Base-by-base conservation (phyloP, 2,113 vertebrate genomes). In the Myrmophylax atrothorax region DNA sequence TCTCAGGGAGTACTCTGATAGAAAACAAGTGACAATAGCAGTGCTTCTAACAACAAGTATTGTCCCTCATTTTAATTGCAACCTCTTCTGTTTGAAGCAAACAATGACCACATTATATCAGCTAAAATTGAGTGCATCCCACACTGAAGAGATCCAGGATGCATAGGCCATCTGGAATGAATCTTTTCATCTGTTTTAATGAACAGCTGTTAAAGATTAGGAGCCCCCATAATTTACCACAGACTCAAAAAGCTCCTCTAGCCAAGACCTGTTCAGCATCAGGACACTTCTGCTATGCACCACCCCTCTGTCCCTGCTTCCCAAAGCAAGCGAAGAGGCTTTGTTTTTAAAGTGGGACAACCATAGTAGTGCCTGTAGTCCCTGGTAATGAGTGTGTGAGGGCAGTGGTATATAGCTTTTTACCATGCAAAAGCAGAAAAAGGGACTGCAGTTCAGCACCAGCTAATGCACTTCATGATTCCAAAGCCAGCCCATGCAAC, bases 401-500 rank as follows among this genome's bases (percentile, higher is more conserved):
- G 58, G 42, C 24, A 62, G 42, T 52, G n/a, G 12, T 67, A 46
- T 69, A 56, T 17, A 60, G 62, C 31, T 33, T 8, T 74, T 19
- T 28, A 56, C 22, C 3, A 14, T 8, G 22, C 66, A 56, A 76
- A 42, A 70, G 73, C 52, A 87, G 68, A 80, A 52, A 67, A 70
- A 52, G 16, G 22, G 44, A 11, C 56, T 87, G 87, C 46, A 76
- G 46, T 50, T 90, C 87, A 58, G 52, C 35, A 55, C n/a, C 14
- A 6, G 0, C 19, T n/a, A 38, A 31, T 0, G 6, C 50, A 20
- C 26, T 58, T 49, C 42, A 9, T 1, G 8, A 53, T 18, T 58
- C 37, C 49, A 14, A 68, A 85, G 40, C 49, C 64, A 88, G 46
- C 24, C 46, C 70, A 22, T 1, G 5, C 0, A 2, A 62, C 46